A percentile compares a stretch with the other conserved stretches of the same genome.
These are phyloP conservation scores for Coenonympha arcania DNA, from an alignment of 2,888 invertebrate genomes.

Conservation along the genomic window DNA sequence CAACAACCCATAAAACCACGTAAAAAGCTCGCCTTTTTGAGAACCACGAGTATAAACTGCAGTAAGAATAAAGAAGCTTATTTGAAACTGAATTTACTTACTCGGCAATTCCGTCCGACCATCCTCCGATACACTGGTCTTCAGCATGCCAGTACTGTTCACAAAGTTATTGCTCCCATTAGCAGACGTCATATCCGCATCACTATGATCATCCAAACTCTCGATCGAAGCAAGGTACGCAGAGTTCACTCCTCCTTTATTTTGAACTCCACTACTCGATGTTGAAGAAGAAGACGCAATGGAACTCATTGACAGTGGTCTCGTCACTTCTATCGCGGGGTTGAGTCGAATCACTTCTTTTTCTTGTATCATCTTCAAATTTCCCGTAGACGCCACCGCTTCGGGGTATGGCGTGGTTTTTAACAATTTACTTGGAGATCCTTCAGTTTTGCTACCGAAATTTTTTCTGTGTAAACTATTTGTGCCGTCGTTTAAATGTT, in stretches of 20 bases:
- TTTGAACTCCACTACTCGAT: slow-evolving; percentile 76
- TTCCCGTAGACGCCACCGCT: slow-evolving; percentile 58
- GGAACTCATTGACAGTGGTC: slow-evolving; percentile 84
- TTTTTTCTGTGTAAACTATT: slow-evolving; percentile 64
- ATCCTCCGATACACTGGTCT: slow-evolving; percentile 50
- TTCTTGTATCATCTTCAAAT: slow-evolving; percentile 57
- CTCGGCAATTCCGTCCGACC: slow-evolving; percentile 49
- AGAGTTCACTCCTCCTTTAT: slow-evolving; percentile 78
- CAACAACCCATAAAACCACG: too few relatives aligned
- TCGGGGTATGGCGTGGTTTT: slow-evolving; percentile 60
- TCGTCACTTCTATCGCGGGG: slow-evolving; percentile 71
- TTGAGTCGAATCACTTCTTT: slow-evolving; percentile 68
- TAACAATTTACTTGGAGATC: slow-evolving; percentile 46
- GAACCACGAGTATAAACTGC: too few relatives aligned
- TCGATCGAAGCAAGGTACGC: slow-evolving; percentile 91
- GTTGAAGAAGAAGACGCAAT: slow-evolving; percentile 83
- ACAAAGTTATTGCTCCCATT: slow-evolving; percentile 65
- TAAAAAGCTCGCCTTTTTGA: too few relatives aligned
- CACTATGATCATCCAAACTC: slow-evolving; percentile 87
- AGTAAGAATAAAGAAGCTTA: too few relatives aligned
- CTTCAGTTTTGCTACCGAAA: slow-evolving; percentile 41
- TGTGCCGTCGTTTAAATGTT: slow-evolving; percentile 44
- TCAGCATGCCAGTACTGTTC: slow-evolving; percentile 55
- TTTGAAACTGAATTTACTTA: slow-evolving; percentile 39
- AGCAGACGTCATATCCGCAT: slow-evolving; percentile 75